phyloP scores from a whole-genome alignment of 2,888 invertebrate genomes.

The Lagria hirta region DNA sequence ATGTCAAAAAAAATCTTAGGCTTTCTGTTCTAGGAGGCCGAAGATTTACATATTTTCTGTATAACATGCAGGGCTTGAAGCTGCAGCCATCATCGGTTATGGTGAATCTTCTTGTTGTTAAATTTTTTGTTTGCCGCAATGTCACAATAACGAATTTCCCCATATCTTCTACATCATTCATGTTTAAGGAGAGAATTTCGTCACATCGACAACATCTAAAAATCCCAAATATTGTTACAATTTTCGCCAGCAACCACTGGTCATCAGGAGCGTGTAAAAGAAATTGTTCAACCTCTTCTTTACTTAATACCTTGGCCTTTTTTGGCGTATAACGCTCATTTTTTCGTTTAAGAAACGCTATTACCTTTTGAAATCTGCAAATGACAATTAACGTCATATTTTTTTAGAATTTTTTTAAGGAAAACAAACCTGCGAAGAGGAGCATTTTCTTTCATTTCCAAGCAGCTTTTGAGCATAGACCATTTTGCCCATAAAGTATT shows the following conservation, averaged over 20 bases:
- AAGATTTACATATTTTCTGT: too few relatives aligned
- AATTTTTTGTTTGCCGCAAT: slow-evolving; percentile 2
- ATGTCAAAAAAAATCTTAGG: slow-evolving; percentile 1
- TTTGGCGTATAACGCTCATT: slow-evolving; percentile 2
- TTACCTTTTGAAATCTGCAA: too few relatives aligned
- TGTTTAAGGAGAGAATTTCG: slow-evolving; percentile 1
- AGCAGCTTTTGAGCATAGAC: too few relatives aligned
- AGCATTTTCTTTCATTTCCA: too few relatives aligned
- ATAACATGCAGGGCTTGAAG: background rate
- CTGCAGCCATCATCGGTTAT: slow-evolving; percentile 1
- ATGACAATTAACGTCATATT: too few relatives aligned
- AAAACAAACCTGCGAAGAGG: too few relatives aligned
- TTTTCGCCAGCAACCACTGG: slow-evolving; percentile 2
- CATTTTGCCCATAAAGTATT: too few relatives aligned
- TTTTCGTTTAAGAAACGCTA: slow-evolving; percentile 2
- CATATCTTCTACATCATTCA: slow-evolving; percentile 4
- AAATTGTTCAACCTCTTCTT: slow-evolving; percentile 2
- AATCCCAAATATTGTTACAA: background rate
- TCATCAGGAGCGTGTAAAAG: slow-evolving; percentile 1
- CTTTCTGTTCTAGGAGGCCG: too few relatives aligned
- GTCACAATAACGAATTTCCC: slow-evolving; percentile 1
- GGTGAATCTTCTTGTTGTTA: slow-evolving; percentile 2
- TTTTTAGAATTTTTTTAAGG: too few relatives aligned
- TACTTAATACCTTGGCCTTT: background rate
- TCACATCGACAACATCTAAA: too few relatives aligned